Evolutionary conservation across 2,797 vertebrate species (phyloP).

Genomic region (Prionace glauca): DNA sequence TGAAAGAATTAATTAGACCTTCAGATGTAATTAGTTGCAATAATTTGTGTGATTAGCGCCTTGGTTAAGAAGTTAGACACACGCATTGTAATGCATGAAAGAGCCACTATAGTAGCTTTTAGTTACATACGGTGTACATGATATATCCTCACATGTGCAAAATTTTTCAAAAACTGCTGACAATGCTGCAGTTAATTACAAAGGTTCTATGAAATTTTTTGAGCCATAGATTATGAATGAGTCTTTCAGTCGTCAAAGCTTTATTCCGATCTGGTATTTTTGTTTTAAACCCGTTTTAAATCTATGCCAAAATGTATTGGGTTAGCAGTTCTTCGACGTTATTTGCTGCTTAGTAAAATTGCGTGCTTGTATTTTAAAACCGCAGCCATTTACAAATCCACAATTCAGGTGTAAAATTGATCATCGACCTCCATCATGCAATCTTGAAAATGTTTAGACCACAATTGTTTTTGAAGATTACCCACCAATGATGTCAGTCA

Average conservation of each 20-base stretch:
- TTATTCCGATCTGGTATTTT: background rate
- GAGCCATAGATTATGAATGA: background rate
- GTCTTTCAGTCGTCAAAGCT: background rate
- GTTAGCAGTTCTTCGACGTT: background rate
- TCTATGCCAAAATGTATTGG: background rate
- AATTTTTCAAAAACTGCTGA: constrained; percentile 82
- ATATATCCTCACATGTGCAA: constrained; percentile 64
- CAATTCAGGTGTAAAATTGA: background rate
- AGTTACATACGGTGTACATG: constrained; percentile 58
- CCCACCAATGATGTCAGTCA: background rate
- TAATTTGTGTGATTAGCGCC: constrained; percentile 99
- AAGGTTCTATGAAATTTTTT: constrained; percentile 39
- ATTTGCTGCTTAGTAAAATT: background rate
- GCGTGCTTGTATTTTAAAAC: background rate
- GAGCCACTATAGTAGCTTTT: constrained; percentile 61
- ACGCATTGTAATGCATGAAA: constrained; percentile 72
- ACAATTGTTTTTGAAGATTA: background rate
- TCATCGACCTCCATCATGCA: no score
- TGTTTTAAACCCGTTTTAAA: background rate
- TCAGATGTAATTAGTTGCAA: constrained; percentile 98
- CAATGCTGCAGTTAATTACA: constrained; percentile 75
- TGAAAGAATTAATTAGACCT: constrained; percentile 99
- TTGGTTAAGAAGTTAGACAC: constrained; percentile 92
- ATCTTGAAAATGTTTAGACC: background rate
- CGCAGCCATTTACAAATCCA: background rate